Percentiles rank a stretch among this genome's conserved stretches.
Conservation (phyloP, 1,140 invertebrate species). For the Zeugodacus cucurbitae region DNA sequence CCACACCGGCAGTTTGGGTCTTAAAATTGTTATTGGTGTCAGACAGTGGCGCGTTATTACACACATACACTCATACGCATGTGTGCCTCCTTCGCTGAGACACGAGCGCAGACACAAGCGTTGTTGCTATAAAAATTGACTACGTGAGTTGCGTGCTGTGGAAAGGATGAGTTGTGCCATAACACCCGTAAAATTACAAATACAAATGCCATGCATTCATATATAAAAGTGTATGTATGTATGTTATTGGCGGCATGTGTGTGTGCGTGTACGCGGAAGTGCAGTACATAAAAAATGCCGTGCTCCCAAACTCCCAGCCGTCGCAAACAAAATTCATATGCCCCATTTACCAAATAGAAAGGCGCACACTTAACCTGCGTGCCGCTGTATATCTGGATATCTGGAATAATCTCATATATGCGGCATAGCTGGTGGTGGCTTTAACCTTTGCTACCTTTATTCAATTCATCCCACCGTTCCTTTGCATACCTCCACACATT, state of each 20-base stretch:
- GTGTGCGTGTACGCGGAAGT: background rate
- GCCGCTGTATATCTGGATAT: background rate
- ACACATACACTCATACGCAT: background rate
- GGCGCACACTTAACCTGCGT: background rate
- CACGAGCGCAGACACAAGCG: background rate
- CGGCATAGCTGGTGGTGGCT: background rate
- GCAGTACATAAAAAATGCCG: background rate
- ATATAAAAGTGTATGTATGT: background rate
- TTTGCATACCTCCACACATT: too few relatives aligned
- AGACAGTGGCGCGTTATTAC: background rate
- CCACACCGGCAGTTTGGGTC: background rate
- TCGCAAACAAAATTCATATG: background rate
- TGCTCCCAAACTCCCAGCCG: background rate
- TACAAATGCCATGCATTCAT: background rate
- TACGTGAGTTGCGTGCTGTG: conserved; percentile 4
- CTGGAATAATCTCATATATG: background rate
- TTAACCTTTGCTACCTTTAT: background rate
- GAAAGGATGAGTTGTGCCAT: background rate
- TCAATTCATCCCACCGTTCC: background rate
- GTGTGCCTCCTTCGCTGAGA: background rate
- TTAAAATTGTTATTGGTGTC: conserved; percentile 32
- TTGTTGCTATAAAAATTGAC: background rate
- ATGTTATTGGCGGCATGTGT: background rate
- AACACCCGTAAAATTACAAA: background rate
- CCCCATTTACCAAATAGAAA: background rate